A percentile compares a stretch with the other conserved stretches of the same genome.
phyloP scores from a whole-genome alignment of 2,888 invertebrate genomes.

The Petrolisthes cinctipes region DNA sequence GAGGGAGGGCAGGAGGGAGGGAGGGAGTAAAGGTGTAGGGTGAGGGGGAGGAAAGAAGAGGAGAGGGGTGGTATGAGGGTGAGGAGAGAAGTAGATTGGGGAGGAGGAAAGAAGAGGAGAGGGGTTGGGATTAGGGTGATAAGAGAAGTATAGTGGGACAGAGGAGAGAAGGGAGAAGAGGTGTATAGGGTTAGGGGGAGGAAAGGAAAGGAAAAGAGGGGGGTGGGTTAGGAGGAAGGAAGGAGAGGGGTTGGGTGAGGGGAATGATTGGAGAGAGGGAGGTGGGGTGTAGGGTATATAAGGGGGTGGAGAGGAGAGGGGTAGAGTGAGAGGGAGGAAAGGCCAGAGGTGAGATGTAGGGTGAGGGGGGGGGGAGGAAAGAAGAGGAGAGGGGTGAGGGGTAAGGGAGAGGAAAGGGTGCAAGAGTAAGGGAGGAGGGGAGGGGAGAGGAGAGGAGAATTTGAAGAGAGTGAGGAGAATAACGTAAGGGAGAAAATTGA shows the following conservation, averaged over 20 bases:
- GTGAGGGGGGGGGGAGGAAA: background rate
- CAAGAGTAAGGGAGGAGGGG: background rate
- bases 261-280: background rate
- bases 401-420: background rate
- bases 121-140: background rate
- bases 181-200: background rate
- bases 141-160: background rate
- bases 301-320: background rate
- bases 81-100: background rate
- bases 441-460: background rate
- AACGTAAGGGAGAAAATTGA: no score
- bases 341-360: background rate
- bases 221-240: background rate
- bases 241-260: background rate
- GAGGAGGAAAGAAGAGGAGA: background rate
- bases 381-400: background rate
- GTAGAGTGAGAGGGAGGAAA: background rate
- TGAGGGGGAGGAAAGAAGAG: background rate
- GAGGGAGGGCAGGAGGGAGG: conserved; percentile 9
- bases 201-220: background rate
- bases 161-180: background rate
- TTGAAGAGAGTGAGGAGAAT: background rate
- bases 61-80: background rate
- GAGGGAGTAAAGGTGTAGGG: background rate
- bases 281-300: background rate